Conservation (phyloP, 2,888 invertebrate species). For the Bellardia pandia region DNA sequence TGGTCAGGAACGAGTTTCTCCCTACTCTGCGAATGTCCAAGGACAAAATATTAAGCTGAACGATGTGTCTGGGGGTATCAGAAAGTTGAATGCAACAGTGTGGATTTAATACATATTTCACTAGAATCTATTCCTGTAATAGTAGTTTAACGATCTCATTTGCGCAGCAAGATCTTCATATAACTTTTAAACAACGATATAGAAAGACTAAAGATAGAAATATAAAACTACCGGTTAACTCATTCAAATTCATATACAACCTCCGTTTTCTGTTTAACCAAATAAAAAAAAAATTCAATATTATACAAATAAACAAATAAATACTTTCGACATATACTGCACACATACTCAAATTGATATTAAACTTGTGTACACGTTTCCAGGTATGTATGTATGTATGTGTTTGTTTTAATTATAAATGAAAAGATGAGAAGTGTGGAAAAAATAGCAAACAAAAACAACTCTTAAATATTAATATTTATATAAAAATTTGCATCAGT, state of each 20-base stretch:
- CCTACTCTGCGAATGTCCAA: too few relatives aligned
- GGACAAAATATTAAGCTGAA: too few relatives aligned
- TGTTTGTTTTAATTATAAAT: slow-evolving; percentile 29
- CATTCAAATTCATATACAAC: background rate
- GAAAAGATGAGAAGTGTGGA: background rate
- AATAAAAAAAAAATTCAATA: background rate
- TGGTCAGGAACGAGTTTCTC: too few relatives aligned
- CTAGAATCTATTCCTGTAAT: too few relatives aligned
- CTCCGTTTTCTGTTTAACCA: background rate
- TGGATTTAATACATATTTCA: too few relatives aligned
- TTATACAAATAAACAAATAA: slow-evolving; percentile 26
- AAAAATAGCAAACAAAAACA: background rate
- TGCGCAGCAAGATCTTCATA: too few relatives aligned
- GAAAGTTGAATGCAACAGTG: too few relatives aligned
- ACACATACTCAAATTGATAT: slow-evolving; percentile 10
- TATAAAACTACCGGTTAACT: too few relatives aligned
- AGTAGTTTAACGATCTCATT: too few relatives aligned
- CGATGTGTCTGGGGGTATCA: too few relatives aligned
- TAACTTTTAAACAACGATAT: too few relatives aligned
- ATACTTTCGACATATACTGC: background rate
- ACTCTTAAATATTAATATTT: background rate
- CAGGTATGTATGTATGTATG: background rate
- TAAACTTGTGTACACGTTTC: slow-evolving; percentile 33
- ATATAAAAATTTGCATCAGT: background rate
- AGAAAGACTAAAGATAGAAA: too few relatives aligned